Base-by-base conservation (phyloP, 2,797 vertebrate genomes). In the Coranthus polyacanthus region DNA sequence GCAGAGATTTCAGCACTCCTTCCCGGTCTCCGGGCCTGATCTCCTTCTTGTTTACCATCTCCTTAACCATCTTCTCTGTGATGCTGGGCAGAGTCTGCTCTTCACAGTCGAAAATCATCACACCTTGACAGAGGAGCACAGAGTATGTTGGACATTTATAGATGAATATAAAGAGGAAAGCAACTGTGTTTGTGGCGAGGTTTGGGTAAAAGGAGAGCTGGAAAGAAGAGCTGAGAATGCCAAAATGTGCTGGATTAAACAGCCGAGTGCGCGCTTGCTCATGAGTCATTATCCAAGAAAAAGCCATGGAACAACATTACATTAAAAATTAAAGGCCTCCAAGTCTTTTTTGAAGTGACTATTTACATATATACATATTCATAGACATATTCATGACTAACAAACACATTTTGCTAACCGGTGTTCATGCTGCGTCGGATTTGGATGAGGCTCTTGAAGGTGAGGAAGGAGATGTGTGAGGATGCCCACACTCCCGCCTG, bases 391-490 rank as follows among this genome's bases (percentile, higher is more conserved):
- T 46, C 21, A 34, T 54, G 24, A 26, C 24, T 2, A 21, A 55
- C 17, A 34, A 16, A 50, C 8, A 20, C n/a, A n/a, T 41, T 38
- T 29, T 37, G 11, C 7, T 78, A 45, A 91, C 98, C 97, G 65
- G 93, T 96, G 82, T 56, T 85, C 67, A 98, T 90, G 84, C 91
- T 89, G 61, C 59, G 90, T 26, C 87, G 90, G 44, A 97, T 90
- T 60, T 97, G 94, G 78, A 97, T 85, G 46, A 99, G 95, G 86
- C 96, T 97, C 91, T 91, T 96, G 91, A 98, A 98, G 76, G 95
- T 97, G 82, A 98, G 94, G 83, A 94, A 95, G 65, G 97, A 95
- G 72, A 98, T 84, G 12, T 96, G 95, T 0, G 95, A 94, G 43
- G 91, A 88, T 0, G 90, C 89, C 97, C 96, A 97, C 29, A 88